These are phyloP conservation scores for Eupeodes latifasciatus DNA, from an alignment of 2,888 invertebrate species.

Conservation along the genomic window DNA sequence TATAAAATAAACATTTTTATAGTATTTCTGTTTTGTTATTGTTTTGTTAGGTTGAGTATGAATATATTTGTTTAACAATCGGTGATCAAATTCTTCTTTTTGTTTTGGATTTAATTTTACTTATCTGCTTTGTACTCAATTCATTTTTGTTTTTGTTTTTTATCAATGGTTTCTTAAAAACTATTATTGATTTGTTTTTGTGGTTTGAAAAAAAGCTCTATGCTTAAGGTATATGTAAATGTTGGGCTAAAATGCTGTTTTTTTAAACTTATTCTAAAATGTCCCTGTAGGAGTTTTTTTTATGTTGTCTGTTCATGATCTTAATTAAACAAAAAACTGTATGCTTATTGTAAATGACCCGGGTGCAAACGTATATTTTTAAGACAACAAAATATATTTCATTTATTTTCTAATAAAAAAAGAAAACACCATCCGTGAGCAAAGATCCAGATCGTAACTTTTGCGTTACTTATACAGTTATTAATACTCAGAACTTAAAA, in stretches of 20 bases:
- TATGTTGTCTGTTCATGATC: too few relatives aligned
- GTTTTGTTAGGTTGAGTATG: constrained; percentile 8
- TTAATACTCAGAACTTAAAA: too few relatives aligned
- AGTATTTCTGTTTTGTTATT: constrained; percentile 21
- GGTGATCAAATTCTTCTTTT: constrained; percentile 74
- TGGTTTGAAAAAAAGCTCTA: neutral
- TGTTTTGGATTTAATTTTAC: constrained; percentile 50
- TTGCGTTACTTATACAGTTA: too few relatives aligned
- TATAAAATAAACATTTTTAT: constrained; percentile 10
- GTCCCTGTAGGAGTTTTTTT: neutral
- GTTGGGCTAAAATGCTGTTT: neutral
- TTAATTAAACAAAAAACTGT: too few relatives aligned
- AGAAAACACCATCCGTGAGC: too few relatives aligned
- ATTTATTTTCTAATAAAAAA: too few relatives aligned
- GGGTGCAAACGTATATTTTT: too few relatives aligned
- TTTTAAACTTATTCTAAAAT: too few relatives aligned
- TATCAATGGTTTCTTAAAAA: neutral
- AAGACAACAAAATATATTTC: too few relatives aligned
- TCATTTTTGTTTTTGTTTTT: neutral
- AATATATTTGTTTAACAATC: constrained; percentile 53
- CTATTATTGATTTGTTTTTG: constrained; percentile 11
- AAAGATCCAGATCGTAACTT: too few relatives aligned
- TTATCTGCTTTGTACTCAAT: constrained; percentile 13
- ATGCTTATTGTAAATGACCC: too few relatives aligned
- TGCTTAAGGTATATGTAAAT: neutral